These are phyloP conservation scores for Siderastrea radians DNA, from an alignment of 92 coral and sea anemone species.

Conservation along the genomic window DNA sequence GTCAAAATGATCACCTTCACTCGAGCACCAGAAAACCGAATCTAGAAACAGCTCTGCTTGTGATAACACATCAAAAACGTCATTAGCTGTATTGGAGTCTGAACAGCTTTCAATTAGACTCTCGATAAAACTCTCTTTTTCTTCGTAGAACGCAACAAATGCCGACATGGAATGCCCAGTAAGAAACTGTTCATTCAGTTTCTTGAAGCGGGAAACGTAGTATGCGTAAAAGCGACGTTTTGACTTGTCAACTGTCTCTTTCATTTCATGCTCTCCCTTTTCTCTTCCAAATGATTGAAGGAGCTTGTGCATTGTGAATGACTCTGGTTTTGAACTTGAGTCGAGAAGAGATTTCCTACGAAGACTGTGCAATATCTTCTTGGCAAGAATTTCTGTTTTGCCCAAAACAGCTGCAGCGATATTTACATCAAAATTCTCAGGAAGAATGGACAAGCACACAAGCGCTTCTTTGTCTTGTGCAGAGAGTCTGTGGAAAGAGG, in stretches of 20 bases:
- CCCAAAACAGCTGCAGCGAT: constrained; percentile 28
- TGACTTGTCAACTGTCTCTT: neutral
- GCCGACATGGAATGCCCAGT: constrained; percentile 35
- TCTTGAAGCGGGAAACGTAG: constrained; percentile 18
- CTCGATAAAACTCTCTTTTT: neutral
- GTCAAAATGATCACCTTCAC: neutral
- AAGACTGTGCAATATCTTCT: constrained; percentile 7
- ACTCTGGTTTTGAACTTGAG: neutral
- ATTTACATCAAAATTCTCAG: constrained; percentile 1
- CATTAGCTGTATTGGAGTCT: neutral
- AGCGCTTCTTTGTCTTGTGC: constrained; percentile 17
- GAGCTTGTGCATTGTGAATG: constrained; percentile 37
- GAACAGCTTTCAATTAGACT: neutral
- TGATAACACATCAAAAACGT: constrained; percentile 11
- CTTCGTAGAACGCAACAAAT: constrained; percentile 15
- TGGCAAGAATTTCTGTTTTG: neutral
- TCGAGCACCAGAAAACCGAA: neutral
- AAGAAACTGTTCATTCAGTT: constrained; percentile 33
- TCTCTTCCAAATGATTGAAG: constrained; percentile 24
- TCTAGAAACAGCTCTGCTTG: constrained; percentile 39
- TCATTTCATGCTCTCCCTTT: constrained; percentile 27
- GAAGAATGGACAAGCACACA: constrained; percentile 23
- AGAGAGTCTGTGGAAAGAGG: constrained; percentile 32
- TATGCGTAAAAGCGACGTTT: constrained; percentile 17
- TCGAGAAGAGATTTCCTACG: constrained; percentile 33